Percentiles rank a stretch among this genome's conserved stretches.
Evolutionary conservation across 1,140 invertebrate species (phyloP).

Genomic region (Aphelenchoides fujianensis): DNA sequence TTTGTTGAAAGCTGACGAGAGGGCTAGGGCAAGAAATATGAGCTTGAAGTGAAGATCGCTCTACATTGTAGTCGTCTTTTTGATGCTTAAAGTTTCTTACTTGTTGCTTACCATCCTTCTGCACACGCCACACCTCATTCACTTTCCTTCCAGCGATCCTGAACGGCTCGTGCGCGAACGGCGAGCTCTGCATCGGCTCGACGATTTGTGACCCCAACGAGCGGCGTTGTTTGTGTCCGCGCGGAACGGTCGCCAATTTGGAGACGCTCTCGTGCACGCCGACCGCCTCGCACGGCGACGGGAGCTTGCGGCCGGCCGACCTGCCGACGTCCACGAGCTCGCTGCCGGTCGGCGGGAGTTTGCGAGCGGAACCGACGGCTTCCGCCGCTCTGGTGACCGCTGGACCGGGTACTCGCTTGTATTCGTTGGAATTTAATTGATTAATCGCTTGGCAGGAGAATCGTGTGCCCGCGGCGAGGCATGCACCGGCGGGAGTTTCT

Average conservation of each 20-base stretch:
- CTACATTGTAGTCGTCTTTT: too few species aligned
- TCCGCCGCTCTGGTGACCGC: constrained; percentile 21
- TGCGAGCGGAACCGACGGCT: too few species aligned
- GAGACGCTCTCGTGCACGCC: constrained; percentile 54
- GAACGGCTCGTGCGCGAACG: constrained; percentile 58
- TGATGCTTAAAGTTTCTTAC: too few species aligned
- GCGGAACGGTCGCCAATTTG: constrained; percentile 55
- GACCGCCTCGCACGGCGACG: too few species aligned
- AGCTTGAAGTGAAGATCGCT: too few species aligned
- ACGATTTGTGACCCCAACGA: constrained; percentile 56
- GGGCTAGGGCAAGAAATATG: too few species aligned
- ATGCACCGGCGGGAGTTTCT: constrained; percentile 52
- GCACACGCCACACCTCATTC: too few species aligned
- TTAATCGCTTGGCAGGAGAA: constrained; percentile 4
- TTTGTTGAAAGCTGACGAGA: too few species aligned
- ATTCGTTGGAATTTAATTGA: not conserved
- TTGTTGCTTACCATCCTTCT: too few species aligned
- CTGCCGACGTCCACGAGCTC: too few species aligned
- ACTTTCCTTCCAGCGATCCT: constrained; percentile 57
- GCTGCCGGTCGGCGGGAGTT: too few species aligned
- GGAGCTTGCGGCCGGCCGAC: too few species aligned
- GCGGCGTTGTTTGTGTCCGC: constrained; percentile 54
- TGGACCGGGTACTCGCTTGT: constrained; percentile 24
- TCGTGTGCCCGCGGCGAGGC: constrained; percentile 45
- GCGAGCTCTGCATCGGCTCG: constrained; percentile 60